These are phyloP conservation scores for Chionodraco myersi DNA, from an alignment of 2,113 vertebrate species.

Conservation along the genomic window DNA sequence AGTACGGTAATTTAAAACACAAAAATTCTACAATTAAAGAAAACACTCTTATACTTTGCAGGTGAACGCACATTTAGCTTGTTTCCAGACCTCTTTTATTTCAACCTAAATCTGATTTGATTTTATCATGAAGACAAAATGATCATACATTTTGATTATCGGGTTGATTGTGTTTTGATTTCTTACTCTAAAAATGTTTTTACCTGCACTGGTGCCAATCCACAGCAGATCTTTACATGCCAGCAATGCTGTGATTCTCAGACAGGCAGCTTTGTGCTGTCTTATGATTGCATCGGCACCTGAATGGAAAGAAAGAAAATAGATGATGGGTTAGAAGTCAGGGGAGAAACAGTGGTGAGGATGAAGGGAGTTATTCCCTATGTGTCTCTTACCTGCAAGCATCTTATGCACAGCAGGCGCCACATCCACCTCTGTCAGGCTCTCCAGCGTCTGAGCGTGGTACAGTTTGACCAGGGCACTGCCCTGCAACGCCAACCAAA, in stretches of 20 bases:
- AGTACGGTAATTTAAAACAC: background rate
- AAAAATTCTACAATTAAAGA: background rate
- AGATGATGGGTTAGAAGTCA: no score
- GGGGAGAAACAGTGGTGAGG: background rate
- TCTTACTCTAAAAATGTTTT: background rate
- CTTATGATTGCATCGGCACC: constrained; percentile 97
- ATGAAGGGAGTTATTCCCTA: background rate
- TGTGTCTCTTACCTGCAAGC: constrained; percentile 88
- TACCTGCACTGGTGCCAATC: constrained; percentile 94
- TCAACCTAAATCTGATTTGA: background rate
- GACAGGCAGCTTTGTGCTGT: constrained; percentile 97
- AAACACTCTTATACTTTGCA: no score
- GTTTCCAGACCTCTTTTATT: background rate
- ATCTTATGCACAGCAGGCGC: constrained; percentile 98
- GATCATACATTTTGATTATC: background rate
- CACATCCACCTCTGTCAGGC: constrained; percentile 93
- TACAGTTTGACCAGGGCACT: constrained; percentile 96
- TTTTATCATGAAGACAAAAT: background rate
- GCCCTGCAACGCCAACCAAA: constrained; percentile 94
- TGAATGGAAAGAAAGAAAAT: constrained; percentile 50
- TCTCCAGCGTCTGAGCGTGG: constrained; percentile 92
- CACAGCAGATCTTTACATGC: constrained; percentile 95
- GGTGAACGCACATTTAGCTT: background rate
- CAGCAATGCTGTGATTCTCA: constrained; percentile 95
- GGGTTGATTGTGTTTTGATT: background rate